Evolutionary conservation across 2,797 vertebrate genomes (phyloP), one percentile per base, ranked within the genome.

Genomic region (Diceros bicornis): DNA sequence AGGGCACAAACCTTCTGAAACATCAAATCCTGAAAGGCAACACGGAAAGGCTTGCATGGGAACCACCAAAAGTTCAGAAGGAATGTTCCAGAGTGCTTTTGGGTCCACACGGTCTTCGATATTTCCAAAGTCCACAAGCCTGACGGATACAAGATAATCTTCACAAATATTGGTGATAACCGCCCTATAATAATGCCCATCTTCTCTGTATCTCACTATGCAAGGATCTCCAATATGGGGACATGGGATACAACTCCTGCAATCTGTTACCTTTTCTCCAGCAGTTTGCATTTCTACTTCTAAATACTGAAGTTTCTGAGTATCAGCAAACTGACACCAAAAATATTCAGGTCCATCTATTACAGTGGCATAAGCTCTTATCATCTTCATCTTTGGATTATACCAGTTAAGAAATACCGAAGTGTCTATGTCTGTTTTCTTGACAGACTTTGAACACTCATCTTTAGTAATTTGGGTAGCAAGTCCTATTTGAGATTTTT

Each of bases 111-210:
- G 98, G 32, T 98, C 95, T 66, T 99, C 99, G 71, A 98, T 90
- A 16, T 99, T 99, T 96, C 99, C 99, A 0, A 99, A 99, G 98
- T 99, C 99, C 59, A 99, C 98, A 14, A 99, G 99, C 69, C 99
- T 97, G 95, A 99, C 98, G 0, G 98, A 98, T 0, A 99, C 6
- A 0, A 92, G 66, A 29, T 98, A 97, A 74, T 94, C 98, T 25
- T 98, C 98, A 72, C 27, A 62, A 95, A 98, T 95, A 3, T 95
- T 95, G 1, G 97, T 98, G 74, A 99, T 97, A 79, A 99, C 94
- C 72, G 99, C 99, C 96, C 99, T 99, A 95, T 99, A 99, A 99
- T 99, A 99, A 85, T 98, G 98, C 0, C 98, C 97, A 95, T 99
- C 99, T 12, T 99, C 99, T 91, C 98, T 97, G 61, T 99, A 99